phyloP scores from a whole-genome alignment of 2,797 vertebrate species.

The Myotis planiceps region DNA sequence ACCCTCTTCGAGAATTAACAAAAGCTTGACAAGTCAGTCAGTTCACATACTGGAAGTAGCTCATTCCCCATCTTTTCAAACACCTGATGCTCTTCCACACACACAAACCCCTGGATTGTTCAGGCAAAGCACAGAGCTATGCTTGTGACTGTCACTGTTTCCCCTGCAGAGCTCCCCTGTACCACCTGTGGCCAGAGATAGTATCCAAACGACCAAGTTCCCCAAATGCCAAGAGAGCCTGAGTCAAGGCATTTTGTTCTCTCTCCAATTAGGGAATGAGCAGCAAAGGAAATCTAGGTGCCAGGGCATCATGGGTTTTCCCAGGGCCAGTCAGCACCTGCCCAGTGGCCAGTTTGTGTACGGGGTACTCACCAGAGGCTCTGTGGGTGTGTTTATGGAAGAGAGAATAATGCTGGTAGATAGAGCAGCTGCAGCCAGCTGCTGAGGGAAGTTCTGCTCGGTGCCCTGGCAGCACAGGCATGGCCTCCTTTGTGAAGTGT shows the following conservation, averaged over 20 bases:
- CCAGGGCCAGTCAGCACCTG: not conserved
- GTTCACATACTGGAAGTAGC: not conserved
- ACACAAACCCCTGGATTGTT: not conserved
- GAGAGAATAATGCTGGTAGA: not conserved
- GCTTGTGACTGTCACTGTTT: not conserved
- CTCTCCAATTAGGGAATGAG: not conserved
- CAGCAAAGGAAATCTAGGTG: not conserved
- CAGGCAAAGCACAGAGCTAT: not conserved
- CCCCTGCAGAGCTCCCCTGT: not conserved
- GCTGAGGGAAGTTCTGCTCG: not conserved
- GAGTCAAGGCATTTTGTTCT: not conserved
- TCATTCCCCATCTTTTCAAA: not conserved
- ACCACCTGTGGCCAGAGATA: not conserved
- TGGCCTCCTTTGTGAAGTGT: not conserved
- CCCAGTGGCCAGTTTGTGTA: not conserved
- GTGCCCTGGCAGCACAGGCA: not conserved
- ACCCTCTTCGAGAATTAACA: not conserved
- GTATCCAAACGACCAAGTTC: not conserved
- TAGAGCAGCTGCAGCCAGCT: slow-evolving; percentile 46
- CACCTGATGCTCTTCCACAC: not conserved
- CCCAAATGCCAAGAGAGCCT: not conserved
- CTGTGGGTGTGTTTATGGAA: not conserved
- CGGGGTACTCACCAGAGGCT: not conserved
- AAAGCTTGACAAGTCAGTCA: not conserved
- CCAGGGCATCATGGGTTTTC: not conserved